Evolutionary conservation across 1,140 invertebrate genomes (phyloP), one percentile per base, ranked within the genome.

Genomic region (Parapsyche elsis): DNA sequence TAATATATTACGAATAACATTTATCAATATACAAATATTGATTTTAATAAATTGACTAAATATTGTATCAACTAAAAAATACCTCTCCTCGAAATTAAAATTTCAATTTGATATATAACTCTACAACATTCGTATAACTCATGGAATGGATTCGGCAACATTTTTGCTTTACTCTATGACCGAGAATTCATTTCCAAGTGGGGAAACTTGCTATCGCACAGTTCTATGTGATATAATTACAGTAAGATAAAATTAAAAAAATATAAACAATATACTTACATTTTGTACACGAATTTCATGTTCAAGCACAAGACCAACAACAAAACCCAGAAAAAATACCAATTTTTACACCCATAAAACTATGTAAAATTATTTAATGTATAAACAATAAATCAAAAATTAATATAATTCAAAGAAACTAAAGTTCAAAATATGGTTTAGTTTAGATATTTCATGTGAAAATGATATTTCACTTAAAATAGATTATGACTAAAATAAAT

Each of bases 31-130:
- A 12, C 26, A 67, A 67, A 67, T 26, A 26, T 53, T 14, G 10
- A 53, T 12, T 67, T 67, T 26, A 5, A 67, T 67, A 67, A 19
- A 67, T 67, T 26, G 24, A 67, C 21, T 67, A 67, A 61, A 67
- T 67, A 67, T 67, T 16, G 30, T 38, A 0, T 61, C 9, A 61
- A 61, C 57, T 19, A 61, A 61, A 61, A 53, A 61, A 19, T 19
- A 61, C 57, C 57, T 9, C 21, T 61, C 16, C 57, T 61, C 57
- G 0, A 61, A 19, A 61, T 19, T 19, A 61, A 19, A 61, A 61
- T 61, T 61, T 53, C 12, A 38, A n/a, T 38, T 1, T 38, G 30
- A 38, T 7, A 4, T 38, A 38, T 7, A 38, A 38, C 30, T 4
- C 30, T 38, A 38, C 30, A 38, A 38, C 30, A 38, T 53, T 53